Evolutionary conservation across 2,888 invertebrate species (phyloP).

Genomic region (Rapana venosa): DNA sequence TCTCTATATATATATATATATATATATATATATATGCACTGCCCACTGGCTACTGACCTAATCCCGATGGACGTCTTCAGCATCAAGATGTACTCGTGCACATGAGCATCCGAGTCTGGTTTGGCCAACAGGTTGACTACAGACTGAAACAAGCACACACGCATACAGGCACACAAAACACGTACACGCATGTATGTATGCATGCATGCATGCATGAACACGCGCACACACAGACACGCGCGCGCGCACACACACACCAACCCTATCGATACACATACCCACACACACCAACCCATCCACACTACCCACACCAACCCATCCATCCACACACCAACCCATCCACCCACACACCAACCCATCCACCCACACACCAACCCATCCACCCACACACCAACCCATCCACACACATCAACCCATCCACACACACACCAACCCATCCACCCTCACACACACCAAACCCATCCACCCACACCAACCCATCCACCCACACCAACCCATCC

Average conservation of each 20-base stretch:
- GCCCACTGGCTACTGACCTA: background rate
- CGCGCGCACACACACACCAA: background rate
- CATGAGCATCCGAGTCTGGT: constrained; percentile 16
- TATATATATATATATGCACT: too few species aligned
- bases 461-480: too few species aligned
- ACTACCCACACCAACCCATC: background rate
- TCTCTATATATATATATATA: too few species aligned
- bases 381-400: too few species aligned
- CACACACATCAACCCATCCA: too few species aligned
- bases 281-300: background rate
- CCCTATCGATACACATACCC: too few species aligned
- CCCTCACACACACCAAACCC: too few species aligned
- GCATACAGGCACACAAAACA: background rate
- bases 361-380: too few species aligned
- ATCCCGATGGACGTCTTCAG: background rate
- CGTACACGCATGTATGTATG: background rate
- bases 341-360: background rate
- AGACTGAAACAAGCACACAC: background rate
- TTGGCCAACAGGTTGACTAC: constrained; percentile 21
- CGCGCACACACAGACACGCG: background rate
- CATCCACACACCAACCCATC: background rate
- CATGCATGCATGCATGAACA: background rate
- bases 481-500: too few species aligned
- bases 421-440: too few species aligned
- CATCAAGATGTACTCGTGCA: constrained; percentile 24